phyloP scores from a whole-genome alignment of 2,113 vertebrate species.

The Melozone crissalis region DNA sequence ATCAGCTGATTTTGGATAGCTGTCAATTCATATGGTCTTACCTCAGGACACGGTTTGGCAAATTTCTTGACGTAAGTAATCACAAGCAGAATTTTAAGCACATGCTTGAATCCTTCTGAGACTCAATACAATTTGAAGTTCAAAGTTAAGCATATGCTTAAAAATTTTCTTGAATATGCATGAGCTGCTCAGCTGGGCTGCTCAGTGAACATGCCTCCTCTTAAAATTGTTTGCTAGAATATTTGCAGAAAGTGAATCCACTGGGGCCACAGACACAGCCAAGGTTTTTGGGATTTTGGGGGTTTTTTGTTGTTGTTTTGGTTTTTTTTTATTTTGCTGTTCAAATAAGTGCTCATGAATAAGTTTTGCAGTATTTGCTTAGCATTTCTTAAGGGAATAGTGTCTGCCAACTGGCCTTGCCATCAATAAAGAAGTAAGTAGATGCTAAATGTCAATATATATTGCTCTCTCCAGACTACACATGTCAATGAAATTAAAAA shows the following conservation, averaged over 20 bases:
- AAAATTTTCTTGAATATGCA: constrained; percentile 46
- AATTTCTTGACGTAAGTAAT: not conserved
- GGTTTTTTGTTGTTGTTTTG: not conserved
- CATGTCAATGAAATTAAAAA: constrained; percentile 34
- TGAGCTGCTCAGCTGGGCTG: not conserved
- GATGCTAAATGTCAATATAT: constrained; percentile 27
- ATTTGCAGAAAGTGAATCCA: constrained; percentile 23
- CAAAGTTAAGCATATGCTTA: constrained; percentile 57
- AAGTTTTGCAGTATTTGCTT: constrained; percentile 29
- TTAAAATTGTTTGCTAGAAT: constrained; percentile 44
- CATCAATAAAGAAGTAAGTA: constrained; percentile 20
- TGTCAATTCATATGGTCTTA: not conserved
- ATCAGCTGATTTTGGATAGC: not conserved
- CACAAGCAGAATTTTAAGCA: constrained; percentile 21
- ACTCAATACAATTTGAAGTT: constrained; percentile 10
- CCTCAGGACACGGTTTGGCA: not conserved
- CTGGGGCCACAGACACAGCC: not conserved
- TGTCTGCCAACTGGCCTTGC: not conserved
- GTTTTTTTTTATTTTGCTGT: not conserved
- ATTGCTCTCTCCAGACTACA: not conserved
- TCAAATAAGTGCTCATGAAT: not conserved
- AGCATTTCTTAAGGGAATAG: constrained; percentile 8
- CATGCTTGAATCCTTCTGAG: constrained; percentile 19
- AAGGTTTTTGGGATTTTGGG: not conserved
- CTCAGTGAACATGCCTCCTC: constrained; percentile 25